Evolutionary conservation across 2,888 invertebrate species (phyloP).

Genomic region (Galerucella pusilla): DNA sequence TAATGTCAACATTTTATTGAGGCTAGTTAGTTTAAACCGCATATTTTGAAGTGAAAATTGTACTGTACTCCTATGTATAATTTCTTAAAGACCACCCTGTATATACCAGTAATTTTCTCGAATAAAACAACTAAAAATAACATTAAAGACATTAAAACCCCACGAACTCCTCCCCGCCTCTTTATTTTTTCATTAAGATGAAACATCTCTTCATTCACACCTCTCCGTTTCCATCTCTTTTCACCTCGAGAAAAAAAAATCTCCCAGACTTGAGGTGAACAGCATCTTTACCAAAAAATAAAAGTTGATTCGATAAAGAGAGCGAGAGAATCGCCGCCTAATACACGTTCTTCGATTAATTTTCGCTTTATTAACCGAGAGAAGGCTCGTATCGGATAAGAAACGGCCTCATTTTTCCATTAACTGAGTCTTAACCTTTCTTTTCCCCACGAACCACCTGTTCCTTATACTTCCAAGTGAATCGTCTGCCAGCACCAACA

Average conservation of each 20-base stretch:
- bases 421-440: conserved; percentile 35
- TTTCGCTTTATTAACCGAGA: conserved; percentile 43
- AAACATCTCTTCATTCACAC: conserved; percentile 21
- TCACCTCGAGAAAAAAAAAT: conserved; percentile 34
- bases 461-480: conserved; percentile 21
- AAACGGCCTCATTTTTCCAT: conserved; percentile 39
- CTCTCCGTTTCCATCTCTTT: conserved; percentile 32
- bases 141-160: neutral
- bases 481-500: conserved; percentile 4
- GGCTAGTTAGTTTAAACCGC: too few relatives aligned
- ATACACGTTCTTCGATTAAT: conserved; percentile 43
- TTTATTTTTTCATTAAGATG: conserved; percentile 22
- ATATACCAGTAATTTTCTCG: too few relatives aligned
- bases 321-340: conserved; percentile 36
- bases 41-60: too few relatives aligned
- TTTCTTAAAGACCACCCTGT: too few relatives aligned
- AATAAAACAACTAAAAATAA: neutral
- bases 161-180: neutral
- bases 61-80: too few relatives aligned
- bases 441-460: conserved; percentile 32
- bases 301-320: conserved; percentile 34
- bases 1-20: too few relatives aligned
- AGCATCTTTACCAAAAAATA: conserved; percentile 30
- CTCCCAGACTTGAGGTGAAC: conserved; percentile 23
- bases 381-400: conserved; percentile 41